Percentiles rank a stretch among this genome's conserved stretches.
These are phyloP conservation scores for Prionailurus bengalensis DNA, from an alignment of 2,113 vertebrate species.

Conservation along the genomic window DNA sequence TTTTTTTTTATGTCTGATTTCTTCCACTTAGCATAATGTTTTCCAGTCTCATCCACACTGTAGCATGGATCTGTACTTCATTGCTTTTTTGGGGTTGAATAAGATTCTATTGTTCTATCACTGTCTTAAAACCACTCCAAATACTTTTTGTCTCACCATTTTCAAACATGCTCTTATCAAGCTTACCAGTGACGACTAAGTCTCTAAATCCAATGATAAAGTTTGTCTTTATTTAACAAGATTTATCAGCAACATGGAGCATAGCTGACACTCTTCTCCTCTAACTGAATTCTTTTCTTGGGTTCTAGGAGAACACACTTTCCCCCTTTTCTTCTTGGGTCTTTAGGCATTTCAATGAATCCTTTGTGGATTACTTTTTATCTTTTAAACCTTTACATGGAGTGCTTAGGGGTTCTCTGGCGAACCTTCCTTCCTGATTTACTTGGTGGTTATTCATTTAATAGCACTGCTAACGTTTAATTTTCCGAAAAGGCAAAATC, in stretches of 20 bases:
- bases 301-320: not conserved
- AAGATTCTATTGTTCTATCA: not conserved
- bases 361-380: not conserved
- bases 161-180: not conserved
- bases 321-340: not conserved
- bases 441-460: conserved; percentile 31
- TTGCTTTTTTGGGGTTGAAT: not conserved
- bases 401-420: not conserved
- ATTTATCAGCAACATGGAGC: not conserved
- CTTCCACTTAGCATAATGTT: not conserved
- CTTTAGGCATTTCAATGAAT: not conserved
- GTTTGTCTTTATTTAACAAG: not conserved
- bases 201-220: not conserved
- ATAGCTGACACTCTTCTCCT: not conserved
- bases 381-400: not conserved
- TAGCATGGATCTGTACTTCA: not conserved
- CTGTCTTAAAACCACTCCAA: not conserved
- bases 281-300: not conserved
- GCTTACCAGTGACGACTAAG: not conserved
- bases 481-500: conserved; percentile 53
- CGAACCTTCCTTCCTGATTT: not conserved
- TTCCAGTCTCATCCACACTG: not conserved
- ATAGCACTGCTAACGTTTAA: conserved; percentile 5
- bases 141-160: not conserved
- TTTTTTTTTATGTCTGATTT: not conserved